phyloP scores from a whole-genome alignment of 2,113 vertebrate genomes.

The Pseudolaguvia tuberculata region DNA sequence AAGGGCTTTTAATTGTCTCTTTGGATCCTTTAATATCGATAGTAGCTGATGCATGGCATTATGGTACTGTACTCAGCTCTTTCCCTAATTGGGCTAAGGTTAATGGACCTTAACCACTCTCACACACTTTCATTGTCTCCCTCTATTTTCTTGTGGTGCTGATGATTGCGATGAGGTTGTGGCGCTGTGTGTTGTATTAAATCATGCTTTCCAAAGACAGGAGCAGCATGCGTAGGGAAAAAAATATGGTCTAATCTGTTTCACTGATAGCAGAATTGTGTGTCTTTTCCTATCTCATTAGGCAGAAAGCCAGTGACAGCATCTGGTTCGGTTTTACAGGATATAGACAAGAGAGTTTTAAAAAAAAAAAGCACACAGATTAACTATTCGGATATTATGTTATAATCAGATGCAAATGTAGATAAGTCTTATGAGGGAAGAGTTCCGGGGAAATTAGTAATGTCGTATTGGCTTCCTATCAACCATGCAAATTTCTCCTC shows the following conservation, averaged over 20 bases:
- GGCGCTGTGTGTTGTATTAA: not conserved
- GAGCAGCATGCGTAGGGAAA: not conserved
- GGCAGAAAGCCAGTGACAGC: slow-evolving; percentile 22
- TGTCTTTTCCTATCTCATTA: slow-evolving; percentile 28
- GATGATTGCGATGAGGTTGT: slow-evolving; percentile 21
- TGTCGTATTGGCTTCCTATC: no score
- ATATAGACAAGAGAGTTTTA: slow-evolving; percentile 14
- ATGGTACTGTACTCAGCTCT: slow-evolving; percentile 42
- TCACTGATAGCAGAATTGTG: slow-evolving; percentile 15
- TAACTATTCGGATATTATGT: not conserved
- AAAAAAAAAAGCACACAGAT: not conserved
- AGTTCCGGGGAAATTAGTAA: not conserved
- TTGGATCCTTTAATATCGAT: slow-evolving; percentile 39
- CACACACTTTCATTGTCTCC: slow-evolving; percentile 15
- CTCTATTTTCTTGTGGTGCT: slow-evolving; percentile 22
- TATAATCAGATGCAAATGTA: not conserved
- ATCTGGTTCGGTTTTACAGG: slow-evolving; percentile 10
- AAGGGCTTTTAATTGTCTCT: slow-evolving; percentile 31
- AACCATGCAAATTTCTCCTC: no score
- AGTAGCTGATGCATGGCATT: slow-evolving; percentile 38
- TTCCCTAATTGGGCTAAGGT: slow-evolving; percentile 44
- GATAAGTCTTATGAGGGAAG: not conserved
- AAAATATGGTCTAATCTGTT: slow-evolving; percentile 6
- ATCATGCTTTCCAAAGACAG: slow-evolving; percentile 15
- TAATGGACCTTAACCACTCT: slow-evolving; percentile 57